Conservation (phyloP, 2,113 vertebrate species). For the Chaetodon auriga region DNA sequence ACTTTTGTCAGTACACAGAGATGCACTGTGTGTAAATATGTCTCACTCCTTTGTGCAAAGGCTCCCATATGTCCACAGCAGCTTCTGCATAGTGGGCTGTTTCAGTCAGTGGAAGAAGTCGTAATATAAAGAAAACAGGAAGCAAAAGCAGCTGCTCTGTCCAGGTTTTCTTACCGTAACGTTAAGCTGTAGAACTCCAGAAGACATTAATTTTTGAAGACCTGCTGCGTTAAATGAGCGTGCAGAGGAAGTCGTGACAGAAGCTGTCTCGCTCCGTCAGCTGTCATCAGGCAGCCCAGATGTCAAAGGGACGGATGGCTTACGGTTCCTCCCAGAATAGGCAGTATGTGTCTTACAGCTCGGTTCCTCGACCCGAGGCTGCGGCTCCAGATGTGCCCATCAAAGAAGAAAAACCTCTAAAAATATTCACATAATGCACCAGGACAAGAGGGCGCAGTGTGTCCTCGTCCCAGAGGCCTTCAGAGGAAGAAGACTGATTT, state of each 20-base stretch:
- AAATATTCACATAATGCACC: slow-evolving; percentile 7
- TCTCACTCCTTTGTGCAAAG: background rate
- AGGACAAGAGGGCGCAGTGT: slow-evolving; percentile 4
- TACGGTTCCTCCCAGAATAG: slow-evolving; percentile 6
- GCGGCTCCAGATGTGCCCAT: slow-evolving; percentile 42
- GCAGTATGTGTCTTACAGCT: slow-evolving; percentile 2
- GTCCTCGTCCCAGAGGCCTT: slow-evolving; percentile 5
- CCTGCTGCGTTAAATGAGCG: background rate
- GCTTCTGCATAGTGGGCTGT: background rate
- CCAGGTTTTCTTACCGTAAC: background rate
- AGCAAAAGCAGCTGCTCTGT: background rate
- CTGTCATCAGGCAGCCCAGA: slow-evolving; percentile 6
- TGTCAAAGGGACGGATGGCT: background rate
- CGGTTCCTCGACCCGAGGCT: slow-evolving; percentile 10
- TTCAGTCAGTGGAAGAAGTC: background rate
- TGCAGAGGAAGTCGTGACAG: slow-evolving; percentile 28
- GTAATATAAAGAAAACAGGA: background rate
- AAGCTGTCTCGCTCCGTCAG: slow-evolving; percentile 26
- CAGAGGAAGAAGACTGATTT: slow-evolving; percentile 36
- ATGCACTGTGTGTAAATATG: background rate
- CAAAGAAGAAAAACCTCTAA: background rate
- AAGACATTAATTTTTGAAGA: slow-evolving; percentile 10
- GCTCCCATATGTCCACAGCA: background rate
- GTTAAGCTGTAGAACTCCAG: background rate
- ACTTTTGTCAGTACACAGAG: background rate